Evolutionary conservation across 2,797 vertebrate species (phyloP).

Genomic region (Chaenodraco wilsoni): DNA sequence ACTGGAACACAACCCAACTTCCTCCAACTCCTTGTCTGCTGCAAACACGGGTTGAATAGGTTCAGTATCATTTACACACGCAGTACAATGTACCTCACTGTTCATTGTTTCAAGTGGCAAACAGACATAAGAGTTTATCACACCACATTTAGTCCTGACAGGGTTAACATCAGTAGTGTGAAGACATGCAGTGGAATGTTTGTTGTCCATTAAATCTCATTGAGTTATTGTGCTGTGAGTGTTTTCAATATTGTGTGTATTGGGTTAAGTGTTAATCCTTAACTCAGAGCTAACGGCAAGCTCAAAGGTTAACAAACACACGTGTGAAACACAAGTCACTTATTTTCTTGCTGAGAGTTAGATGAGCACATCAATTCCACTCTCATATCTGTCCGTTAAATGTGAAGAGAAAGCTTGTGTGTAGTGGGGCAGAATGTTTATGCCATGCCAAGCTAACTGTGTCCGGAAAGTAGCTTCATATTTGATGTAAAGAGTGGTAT

Average conservation of each 20-base stretch:
- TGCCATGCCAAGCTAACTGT: not conserved
- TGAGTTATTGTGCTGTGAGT: conserved; percentile 33
- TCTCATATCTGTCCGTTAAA: not conserved
- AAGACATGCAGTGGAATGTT: conserved; percentile 52
- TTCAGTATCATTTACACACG: conserved; percentile 38
- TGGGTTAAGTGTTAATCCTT: conserved; percentile 32
- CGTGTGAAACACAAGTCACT: not conserved
- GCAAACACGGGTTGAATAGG: not conserved
- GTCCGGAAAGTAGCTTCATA: no score
- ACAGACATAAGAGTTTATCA: not conserved
- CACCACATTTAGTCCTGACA: not conserved
- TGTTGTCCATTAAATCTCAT: conserved; percentile 30
- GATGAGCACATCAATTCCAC: not conserved
- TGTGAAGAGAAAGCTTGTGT: not conserved
- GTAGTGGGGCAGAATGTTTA: not conserved
- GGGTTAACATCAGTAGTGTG: conserved; percentile 1
- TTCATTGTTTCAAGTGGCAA: conserved; percentile 27
- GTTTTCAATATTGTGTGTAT: conserved; percentile 1
- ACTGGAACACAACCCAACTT: conserved; percentile 2
- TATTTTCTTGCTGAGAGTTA: not conserved
- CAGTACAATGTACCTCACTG: conserved; percentile 33
- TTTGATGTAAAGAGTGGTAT: no score
- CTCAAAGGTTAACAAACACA: conserved; percentile 34
- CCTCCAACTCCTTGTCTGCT: not conserved
- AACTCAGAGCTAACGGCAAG: conserved; percentile 9